A percentile compares a stretch with the other conserved stretches of the same genome.
phyloP scores from a whole-genome alignment of 2,797 vertebrate genomes.

The Erpetoichthys calabaricus region DNA sequence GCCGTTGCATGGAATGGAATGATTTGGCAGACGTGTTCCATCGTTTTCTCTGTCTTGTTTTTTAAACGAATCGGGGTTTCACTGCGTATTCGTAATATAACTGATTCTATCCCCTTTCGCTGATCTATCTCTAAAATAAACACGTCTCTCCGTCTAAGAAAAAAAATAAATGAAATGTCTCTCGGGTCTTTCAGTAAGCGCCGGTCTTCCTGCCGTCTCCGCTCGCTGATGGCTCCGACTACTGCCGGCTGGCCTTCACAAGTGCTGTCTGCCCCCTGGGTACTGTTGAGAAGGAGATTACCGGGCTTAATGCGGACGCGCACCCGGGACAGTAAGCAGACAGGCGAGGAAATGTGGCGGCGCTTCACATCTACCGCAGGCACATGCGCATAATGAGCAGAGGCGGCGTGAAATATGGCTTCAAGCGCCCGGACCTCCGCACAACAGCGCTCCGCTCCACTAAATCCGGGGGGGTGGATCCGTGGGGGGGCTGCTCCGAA shows the following conservation, averaged over 20 bases:
- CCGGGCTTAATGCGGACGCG: constrained; percentile 4
- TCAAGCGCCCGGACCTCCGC: constrained; percentile 4
- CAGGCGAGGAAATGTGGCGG: not conserved
- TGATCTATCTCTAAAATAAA: no score
- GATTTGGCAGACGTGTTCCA: no score
- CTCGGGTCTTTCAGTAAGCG: not conserved
- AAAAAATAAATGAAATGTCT: not conserved
- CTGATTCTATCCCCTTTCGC: no score
- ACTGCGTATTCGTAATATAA: no score
- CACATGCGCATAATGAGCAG: constrained; percentile 12
- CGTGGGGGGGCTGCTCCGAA: not conserved
- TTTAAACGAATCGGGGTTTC: no score
- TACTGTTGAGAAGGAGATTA: constrained; percentile 3
- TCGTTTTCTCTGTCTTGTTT: no score
- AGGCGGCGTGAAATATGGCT: constrained; percentile 15
- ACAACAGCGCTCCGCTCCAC: constrained; percentile 6
- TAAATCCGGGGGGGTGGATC: not conserved
- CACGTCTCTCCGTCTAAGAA: not conserved
- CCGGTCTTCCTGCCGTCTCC: not conserved
- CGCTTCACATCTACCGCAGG: constrained; percentile 12
- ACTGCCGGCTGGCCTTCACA: constrained; percentile 3
- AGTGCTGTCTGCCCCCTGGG: not conserved
- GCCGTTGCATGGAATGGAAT: no score
- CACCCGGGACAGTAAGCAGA: constrained; percentile 9
- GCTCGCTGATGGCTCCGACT: constrained; percentile 5